These are phyloP conservation scores for Erpetoichthys calabaricus DNA, from an alignment of 2,797 vertebrate genomes.

Conservation along the genomic window DNA sequence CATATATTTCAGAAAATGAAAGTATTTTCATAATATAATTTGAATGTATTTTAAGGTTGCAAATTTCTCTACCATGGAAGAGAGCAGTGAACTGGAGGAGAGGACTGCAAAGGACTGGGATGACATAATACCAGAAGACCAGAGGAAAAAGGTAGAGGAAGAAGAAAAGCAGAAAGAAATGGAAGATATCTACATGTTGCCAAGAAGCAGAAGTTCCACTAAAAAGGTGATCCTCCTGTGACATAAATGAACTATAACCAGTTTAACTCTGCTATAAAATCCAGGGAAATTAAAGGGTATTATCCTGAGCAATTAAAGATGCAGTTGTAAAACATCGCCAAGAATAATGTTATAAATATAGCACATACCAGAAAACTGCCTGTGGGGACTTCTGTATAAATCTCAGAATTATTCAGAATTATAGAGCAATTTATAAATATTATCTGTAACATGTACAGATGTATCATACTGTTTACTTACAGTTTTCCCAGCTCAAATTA, in stretches of 20 bases:
- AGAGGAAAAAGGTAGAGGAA: conserved; percentile 79
- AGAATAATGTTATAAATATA: too few relatives aligned
- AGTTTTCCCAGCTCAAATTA: too few relatives aligned
- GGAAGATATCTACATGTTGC: conserved; percentile 94
- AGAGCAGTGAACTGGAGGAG: conserved; percentile 70
- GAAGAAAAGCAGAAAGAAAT: conserved; percentile 90
- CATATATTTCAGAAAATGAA: too few relatives aligned
- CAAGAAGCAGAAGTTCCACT: conserved; percentile 87
- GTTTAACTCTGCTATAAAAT: background rate
- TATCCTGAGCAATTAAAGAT: too few relatives aligned
- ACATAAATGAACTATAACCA: background rate
- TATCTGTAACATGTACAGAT: too few relatives aligned
- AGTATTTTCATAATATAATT: background rate
- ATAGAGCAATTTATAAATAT: too few relatives aligned
- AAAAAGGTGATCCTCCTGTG: conserved; percentile 60
- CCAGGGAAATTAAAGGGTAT: too few relatives aligned
- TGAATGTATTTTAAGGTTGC: conserved; percentile 59
- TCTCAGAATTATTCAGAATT: too few relatives aligned
- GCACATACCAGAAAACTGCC: too few relatives aligned
- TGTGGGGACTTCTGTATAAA: too few relatives aligned
- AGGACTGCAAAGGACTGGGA: conserved; percentile 72
- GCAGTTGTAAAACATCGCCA: too few relatives aligned
- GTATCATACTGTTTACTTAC: too few relatives aligned
- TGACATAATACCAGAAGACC: conserved; percentile 88
- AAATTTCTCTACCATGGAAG: conserved; percentile 94